A percentile compares a stretch with the other conserved stretches of the same genome.
These are phyloP conservation scores for Hylomyscus alleni DNA, from an alignment of 2,797 vertebrate genomes.

Conservation along the genomic window DNA sequence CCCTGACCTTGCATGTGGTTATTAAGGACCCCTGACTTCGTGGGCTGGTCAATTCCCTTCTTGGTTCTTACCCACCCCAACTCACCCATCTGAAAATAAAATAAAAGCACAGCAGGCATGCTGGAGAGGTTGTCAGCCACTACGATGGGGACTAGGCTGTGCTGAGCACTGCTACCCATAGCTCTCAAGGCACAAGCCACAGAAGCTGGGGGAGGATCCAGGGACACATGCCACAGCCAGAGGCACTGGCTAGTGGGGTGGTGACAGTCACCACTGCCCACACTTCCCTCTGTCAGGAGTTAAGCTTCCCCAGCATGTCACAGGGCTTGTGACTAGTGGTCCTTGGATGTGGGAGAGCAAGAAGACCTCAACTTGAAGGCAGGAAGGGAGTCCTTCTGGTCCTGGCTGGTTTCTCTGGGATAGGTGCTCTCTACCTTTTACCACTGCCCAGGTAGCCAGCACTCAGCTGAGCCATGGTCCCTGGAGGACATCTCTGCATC, in stretches of 20 bases:
- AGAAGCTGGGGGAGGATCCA: background rate
- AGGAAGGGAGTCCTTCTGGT: background rate
- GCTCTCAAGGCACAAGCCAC: constrained; percentile 22
- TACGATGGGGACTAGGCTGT: rapidly evolving
- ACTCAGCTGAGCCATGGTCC: background rate
- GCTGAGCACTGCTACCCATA: background rate
- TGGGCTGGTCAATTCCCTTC: background rate
- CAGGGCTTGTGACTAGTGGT: background rate
- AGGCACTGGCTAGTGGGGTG: background rate
- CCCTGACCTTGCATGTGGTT: background rate
- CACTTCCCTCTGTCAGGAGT: background rate
- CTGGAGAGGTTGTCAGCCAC: background rate
- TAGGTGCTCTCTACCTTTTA: background rate
- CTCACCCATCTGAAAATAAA: background rate
- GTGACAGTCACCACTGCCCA: background rate
- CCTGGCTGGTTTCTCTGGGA: background rate
- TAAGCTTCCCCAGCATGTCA: background rate
- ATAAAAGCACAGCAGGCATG: background rate
- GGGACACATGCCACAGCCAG: background rate
- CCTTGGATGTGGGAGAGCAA: background rate
- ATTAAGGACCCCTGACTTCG: background rate
- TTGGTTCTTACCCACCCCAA: background rate
- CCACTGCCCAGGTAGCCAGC: background rate
- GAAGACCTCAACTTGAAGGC: background rate
- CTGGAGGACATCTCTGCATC: background rate